Conservation (phyloP, 2,113 vertebrate genomes). For the Zosterops hypoxanthus region DNA sequence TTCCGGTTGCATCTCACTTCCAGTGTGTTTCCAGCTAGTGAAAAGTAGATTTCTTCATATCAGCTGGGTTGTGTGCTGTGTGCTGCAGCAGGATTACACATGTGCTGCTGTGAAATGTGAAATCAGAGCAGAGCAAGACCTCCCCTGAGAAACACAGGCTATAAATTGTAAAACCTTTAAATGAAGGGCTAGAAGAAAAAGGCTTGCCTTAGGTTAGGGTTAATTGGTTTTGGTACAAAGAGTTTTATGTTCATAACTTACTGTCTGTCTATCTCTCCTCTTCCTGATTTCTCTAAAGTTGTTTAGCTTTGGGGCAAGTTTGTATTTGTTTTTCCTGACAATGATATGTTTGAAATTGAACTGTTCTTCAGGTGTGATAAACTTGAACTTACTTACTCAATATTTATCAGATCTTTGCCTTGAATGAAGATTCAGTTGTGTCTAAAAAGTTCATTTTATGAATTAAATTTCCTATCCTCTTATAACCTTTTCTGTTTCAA, state of each 20-base stretch:
- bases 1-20: background rate
- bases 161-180: constrained; percentile 76
- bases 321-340: constrained; percentile 63
- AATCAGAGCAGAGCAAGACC: constrained; percentile 72
- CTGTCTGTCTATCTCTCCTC: constrained; percentile 75
- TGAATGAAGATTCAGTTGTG: background rate
- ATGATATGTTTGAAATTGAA: constrained; percentile 50
- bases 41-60: constrained; percentile 36
- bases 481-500: background rate
- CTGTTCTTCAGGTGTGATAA: constrained; percentile 47
- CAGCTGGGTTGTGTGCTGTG: background rate
- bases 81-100: constrained; percentile 53
- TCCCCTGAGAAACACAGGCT: constrained; percentile 75
- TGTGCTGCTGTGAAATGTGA: constrained; percentile 60
- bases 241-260: constrained; percentile 78
- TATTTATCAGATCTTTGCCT: constrained; percentile 33
- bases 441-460: background rate
- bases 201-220: constrained; percentile 70
- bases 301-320: constrained; percentile 66
- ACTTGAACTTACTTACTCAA: constrained; percentile 43
- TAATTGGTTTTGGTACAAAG: constrained; percentile 77
- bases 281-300: constrained; percentile 70
- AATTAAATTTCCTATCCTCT: background rate
- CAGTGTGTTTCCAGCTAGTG: background rate
- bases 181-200: constrained; percentile 66